Evolutionary conservation across 2,888 invertebrate species (phyloP).

Genomic region (Callyntrura sp.): DNA sequence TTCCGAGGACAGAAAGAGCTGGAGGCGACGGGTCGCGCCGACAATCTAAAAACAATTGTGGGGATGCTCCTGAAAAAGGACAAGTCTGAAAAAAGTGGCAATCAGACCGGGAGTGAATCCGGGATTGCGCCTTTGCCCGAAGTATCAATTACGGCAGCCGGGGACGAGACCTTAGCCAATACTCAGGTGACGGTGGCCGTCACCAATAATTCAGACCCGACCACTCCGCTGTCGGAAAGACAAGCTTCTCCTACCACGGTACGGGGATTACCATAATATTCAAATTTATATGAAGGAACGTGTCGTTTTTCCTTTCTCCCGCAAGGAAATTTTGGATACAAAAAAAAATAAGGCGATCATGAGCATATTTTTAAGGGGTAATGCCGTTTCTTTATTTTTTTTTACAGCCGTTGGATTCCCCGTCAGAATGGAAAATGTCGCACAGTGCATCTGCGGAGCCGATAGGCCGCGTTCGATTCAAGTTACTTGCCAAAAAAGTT

Average conservation of each 20-base stretch:
- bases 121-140: constrained; percentile 56
- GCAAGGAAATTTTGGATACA: neutral
- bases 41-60: constrained; percentile 83
- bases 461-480: constrained; percentile 72
- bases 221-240: constrained; percentile 62
- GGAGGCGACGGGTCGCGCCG: constrained; percentile 82
- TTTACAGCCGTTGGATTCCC: constrained; percentile 61
- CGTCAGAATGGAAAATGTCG: constrained; percentile 59
- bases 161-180: constrained; percentile 35
- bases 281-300: constrained; percentile 32
- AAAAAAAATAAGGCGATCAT: neutral
- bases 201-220: constrained; percentile 52
- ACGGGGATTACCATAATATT: constrained; percentile 40
- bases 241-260: constrained; percentile 53
- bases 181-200: constrained; percentile 26
- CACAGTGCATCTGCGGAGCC: constrained; percentile 56
- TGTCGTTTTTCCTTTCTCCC: neutral
- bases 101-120: constrained; percentile 50
- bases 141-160: constrained; percentile 69
- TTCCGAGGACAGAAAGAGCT: constrained; percentile 83
- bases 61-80: constrained; percentile 82
- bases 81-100: constrained; percentile 59
- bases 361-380: constrained; percentile 30
- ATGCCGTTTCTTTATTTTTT: neutral
- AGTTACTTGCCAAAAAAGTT: constrained; percentile 80